Percentiles rank a stretch among this genome's conserved stretches.
Conservation (phyloP, 2,113 vertebrate species). For the Psilopsiagon aurifrons region DNA sequence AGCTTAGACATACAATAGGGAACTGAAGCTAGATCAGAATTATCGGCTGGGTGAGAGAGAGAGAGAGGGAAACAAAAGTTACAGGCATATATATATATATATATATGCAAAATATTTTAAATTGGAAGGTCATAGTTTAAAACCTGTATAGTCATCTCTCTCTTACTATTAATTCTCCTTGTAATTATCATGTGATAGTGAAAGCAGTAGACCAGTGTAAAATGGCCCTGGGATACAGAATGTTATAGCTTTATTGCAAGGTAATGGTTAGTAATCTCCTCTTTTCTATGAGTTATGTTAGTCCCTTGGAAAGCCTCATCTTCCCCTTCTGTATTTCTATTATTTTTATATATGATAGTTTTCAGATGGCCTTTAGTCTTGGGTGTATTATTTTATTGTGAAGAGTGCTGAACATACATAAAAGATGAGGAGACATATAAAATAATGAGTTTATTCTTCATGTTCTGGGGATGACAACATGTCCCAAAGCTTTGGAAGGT, state of each 20-base stretch:
- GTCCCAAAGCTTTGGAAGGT: slow-evolving; percentile 27
- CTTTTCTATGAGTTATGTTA: neutral
- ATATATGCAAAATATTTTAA: neutral
- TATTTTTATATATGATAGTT: neutral
- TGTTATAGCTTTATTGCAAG: neutral
- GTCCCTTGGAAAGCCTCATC: neutral
- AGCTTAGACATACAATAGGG: neutral
- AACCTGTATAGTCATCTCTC: neutral
- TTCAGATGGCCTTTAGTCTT: slow-evolving; percentile 16
- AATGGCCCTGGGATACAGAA: neutral
- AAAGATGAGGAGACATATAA: slow-evolving; percentile 12
- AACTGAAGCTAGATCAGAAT: neutral
- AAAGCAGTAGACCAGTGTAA: neutral
- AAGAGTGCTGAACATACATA: neutral
- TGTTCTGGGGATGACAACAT: neutral
- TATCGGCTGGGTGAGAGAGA: neutral
- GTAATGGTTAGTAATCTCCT: neutral
- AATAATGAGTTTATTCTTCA: slow-evolving; percentile 26
- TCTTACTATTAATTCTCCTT: neutral
- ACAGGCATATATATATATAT: neutral
- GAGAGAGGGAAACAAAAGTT: neutral
- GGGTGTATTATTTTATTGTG: neutral
- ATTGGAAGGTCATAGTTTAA: neutral
- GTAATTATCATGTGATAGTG: neutral
- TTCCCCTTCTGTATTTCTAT: neutral